Conservation (phyloP, 2,113 vertebrate genomes). For the Psephotus haematonotus region DNA sequence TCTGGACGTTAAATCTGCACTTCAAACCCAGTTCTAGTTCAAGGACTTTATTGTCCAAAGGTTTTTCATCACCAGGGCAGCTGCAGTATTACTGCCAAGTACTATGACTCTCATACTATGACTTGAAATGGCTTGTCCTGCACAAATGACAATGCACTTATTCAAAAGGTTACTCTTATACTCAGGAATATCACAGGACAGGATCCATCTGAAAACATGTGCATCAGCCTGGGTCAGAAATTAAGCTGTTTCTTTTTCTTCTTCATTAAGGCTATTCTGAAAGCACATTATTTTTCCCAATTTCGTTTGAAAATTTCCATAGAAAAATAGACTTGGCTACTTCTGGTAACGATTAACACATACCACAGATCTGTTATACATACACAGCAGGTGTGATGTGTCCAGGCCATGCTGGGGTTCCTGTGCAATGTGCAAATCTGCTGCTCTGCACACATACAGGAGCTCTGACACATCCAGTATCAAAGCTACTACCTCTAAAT, state of each 20-base stretch:
- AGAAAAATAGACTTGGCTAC: background rate
- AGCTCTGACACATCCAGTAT: background rate
- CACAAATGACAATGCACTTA: background rate
- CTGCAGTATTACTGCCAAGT: background rate
- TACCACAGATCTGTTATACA: background rate
- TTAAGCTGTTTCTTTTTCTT: background rate
- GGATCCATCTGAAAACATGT: background rate
- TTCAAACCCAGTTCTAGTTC: background rate
- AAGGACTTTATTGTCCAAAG: background rate
- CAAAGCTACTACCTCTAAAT: background rate
- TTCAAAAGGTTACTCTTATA: background rate
- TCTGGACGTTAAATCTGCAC: background rate
- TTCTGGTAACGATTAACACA: background rate
- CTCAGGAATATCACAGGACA: background rate
- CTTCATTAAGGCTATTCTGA: background rate
- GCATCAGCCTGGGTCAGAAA: background rate
- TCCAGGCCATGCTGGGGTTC: background rate
- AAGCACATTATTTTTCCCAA: background rate
- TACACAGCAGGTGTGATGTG: background rate
- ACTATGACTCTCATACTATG: fast-evolving
- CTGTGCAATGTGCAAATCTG: background rate
- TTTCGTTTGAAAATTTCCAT: background rate
- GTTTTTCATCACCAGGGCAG: background rate
- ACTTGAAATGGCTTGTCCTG: background rate
- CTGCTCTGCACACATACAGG: background rate